Conservation (phyloP, 2,888 invertebrate species). For the Nemapogon koenigi region DNA sequence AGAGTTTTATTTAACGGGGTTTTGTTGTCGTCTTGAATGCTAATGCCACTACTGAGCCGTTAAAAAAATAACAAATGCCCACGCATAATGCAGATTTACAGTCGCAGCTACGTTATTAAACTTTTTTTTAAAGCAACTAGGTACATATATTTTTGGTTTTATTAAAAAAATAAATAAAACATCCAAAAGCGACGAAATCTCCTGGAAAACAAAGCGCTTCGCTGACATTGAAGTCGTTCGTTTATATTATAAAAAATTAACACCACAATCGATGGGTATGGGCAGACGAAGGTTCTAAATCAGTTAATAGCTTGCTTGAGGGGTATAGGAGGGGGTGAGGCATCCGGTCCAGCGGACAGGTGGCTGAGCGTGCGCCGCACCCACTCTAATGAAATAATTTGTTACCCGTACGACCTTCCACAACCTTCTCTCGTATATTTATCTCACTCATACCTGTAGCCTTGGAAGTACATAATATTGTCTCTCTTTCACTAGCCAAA, state of each 20-base stretch:
- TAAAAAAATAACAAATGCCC: constrained; percentile 8
- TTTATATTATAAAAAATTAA: too few relatives aligned
- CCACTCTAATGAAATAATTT: constrained; percentile 57
- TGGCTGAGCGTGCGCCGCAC: constrained; percentile 40
- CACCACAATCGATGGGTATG: constrained; percentile 8
- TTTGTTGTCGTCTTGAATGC: constrained; percentile 27
- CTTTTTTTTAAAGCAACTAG: too few relatives aligned
- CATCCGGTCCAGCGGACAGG: constrained; percentile 57
- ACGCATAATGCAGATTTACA: constrained; percentile 4
- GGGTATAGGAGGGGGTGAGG: constrained; percentile 29
- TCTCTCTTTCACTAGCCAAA: not conserved
- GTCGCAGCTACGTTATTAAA: constrained; percentile 3
- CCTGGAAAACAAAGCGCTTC: too few relatives aligned
- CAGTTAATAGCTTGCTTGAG: not conserved
- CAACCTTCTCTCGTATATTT: constrained; percentile 37
- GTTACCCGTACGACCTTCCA: constrained; percentile 47
- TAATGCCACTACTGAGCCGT: constrained; percentile 22
- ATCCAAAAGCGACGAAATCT: too few relatives aligned
- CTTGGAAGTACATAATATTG: not conserved
- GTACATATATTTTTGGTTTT: not conserved
- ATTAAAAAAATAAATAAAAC: constrained; percentile 3
- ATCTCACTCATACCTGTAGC: constrained; percentile 21
- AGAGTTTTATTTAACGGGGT: constrained; percentile 36
- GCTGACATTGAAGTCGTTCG: too few relatives aligned
- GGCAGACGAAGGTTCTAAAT: constrained; percentile 8